Percentiles rank a stretch among this genome's conserved stretches.
Evolutionary conservation across 2,888 invertebrate genomes (phyloP).

Genomic region (Hypsopygia costalis): DNA sequence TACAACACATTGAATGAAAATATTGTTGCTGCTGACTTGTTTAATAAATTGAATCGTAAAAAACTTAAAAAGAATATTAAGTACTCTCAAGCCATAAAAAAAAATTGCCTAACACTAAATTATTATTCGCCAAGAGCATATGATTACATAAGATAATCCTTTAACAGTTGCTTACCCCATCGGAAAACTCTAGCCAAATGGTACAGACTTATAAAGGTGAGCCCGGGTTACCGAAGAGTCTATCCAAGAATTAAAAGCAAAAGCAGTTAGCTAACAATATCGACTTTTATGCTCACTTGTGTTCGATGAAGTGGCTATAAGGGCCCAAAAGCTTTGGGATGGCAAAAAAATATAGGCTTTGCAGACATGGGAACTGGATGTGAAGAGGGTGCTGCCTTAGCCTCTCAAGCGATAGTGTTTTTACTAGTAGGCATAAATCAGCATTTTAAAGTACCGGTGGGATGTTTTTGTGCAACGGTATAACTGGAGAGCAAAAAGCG

Average conservation of each 20-base stretch:
- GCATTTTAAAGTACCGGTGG: background rate
- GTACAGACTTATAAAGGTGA: too few relatives aligned
- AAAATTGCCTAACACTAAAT: too few relatives aligned
- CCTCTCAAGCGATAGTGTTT: background rate
- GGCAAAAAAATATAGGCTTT: constrained; percentile 17
- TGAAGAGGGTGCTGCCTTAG: constrained; percentile 4
- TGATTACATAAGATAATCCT: too few relatives aligned
- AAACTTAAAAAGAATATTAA: too few relatives aligned
- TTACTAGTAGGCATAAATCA: background rate
- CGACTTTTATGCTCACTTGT: background rate
- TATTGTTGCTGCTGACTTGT: too few relatives aligned
- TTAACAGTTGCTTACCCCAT: too few relatives aligned
- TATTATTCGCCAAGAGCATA: too few relatives aligned
- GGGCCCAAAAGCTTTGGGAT: constrained; percentile 13
- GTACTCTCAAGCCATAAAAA: too few relatives aligned
- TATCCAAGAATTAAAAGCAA: constrained; percentile 2
- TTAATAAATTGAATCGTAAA: too few relatives aligned
- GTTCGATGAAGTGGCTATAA: constrained; percentile 2
- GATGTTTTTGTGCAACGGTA: background rate
- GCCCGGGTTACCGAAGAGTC: too few relatives aligned
- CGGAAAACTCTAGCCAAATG: too few relatives aligned
- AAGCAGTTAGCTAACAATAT: background rate
- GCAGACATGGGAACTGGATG: constrained; percentile 16
- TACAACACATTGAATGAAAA: too few relatives aligned
- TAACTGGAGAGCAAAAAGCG: background rate